Conservation (phyloP, 53 echinoderm and acorn worm genomes). For the Temnopleurus reevesii region DNA sequence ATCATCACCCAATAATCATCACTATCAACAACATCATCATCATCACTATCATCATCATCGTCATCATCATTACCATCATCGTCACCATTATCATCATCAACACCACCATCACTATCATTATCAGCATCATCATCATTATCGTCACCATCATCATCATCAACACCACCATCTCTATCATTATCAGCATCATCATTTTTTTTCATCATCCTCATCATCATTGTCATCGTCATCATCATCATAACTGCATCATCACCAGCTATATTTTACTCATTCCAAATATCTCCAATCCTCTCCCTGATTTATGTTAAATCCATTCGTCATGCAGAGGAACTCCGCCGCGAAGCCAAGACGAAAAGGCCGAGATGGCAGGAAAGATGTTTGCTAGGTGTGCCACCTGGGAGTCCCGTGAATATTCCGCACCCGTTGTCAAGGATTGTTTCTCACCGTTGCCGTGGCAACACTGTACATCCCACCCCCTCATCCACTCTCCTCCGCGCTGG, state of each 20-base stretch:
- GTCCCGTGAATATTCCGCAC: conserved; percentile 6
- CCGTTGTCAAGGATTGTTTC: conserved; percentile 34
- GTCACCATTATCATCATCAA: background rate
- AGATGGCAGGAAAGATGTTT: background rate
- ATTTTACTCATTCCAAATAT: background rate
- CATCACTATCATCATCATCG: background rate
- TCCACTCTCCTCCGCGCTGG: background rate
- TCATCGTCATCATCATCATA: background rate
- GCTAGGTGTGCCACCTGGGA: conserved; percentile 21
- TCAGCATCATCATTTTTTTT: background rate
- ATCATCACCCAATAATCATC: too few relatives aligned
- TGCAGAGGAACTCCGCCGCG: too few relatives aligned
- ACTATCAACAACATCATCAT: too few relatives aligned
- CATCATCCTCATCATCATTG: background rate
- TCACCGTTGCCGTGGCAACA: background rate
- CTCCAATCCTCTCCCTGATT: background rate
- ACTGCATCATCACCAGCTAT: too few relatives aligned
- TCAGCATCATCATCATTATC: background rate
- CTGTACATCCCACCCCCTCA: background rate
- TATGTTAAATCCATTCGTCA: conserved; percentile 17
- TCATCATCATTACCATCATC: background rate
- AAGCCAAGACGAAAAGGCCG: background rate
- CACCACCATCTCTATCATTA: background rate
- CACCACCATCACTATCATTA: background rate
- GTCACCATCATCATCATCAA: background rate